phyloP scores from a whole-genome alignment of 2,113 vertebrate genomes.

The Planiliza haematocheilus region DNA sequence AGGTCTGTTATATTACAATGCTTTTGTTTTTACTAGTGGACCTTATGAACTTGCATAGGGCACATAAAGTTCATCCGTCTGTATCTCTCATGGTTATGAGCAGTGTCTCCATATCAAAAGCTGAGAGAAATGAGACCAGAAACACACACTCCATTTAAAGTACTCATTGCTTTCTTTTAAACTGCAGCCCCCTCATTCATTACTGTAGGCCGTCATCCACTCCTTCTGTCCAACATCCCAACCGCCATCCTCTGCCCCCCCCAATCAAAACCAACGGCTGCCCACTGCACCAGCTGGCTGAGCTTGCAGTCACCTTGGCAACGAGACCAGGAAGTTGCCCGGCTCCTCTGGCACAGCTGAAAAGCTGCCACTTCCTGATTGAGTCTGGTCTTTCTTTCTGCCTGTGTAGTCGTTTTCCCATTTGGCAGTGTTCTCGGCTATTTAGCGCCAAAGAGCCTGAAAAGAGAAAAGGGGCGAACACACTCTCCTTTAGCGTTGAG shows the following conservation, averaged over 20 bases:
- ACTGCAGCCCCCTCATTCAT: slow-evolving; percentile 22
- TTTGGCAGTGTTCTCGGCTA: slow-evolving; percentile 62
- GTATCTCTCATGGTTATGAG: no score
- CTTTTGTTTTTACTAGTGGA: no score
- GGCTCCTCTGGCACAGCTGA: slow-evolving; percentile 76
- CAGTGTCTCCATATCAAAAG: no score
- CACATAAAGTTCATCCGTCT: no score
- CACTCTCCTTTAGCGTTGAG: slow-evolving; percentile 59
- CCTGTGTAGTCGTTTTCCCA: slow-evolving; percentile 67
- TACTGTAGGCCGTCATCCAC: slow-evolving; percentile 13
- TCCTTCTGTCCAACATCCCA: slow-evolving; percentile 44
- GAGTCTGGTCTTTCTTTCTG: slow-evolving; percentile 76
- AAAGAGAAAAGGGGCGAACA: slow-evolving; percentile 63
- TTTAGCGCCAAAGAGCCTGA: slow-evolving; percentile 67
- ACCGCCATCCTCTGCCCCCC: slow-evolving; percentile 52
- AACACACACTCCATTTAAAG: background rate
- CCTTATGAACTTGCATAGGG: no score
- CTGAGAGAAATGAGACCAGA: no score
- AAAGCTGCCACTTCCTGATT: slow-evolving; percentile 83
- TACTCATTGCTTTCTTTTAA: slow-evolving; percentile 63
- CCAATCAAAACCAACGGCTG: slow-evolving; percentile 54
- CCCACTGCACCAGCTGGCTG: slow-evolving; percentile 75
- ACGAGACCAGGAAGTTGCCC: slow-evolving; percentile 80
- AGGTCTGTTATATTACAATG: no score
- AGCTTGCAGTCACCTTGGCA: slow-evolving; percentile 76